A percentile compares a stretch with the other conserved stretches of the same genome.
Conservation (phyloP, 2,113 vertebrate genomes). For the Tonatia bakeri region DNA sequence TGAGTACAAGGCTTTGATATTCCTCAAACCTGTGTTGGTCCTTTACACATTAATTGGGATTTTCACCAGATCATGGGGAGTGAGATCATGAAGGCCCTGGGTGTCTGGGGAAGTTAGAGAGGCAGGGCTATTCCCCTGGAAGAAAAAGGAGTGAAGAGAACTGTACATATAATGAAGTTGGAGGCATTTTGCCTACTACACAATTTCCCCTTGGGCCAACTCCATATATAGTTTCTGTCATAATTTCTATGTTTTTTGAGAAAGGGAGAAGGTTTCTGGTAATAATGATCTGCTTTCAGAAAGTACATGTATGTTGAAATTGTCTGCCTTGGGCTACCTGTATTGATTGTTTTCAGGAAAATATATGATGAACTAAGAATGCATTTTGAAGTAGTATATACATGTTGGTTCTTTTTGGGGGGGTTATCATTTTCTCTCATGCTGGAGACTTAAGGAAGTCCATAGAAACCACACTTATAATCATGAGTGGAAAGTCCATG, state of each 20-base stretch:
- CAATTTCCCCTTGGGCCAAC: constrained; percentile 7
- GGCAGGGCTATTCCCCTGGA: neutral
- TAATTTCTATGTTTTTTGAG: constrained; percentile 15
- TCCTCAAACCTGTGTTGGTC: neutral
- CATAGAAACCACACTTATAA: neutral
- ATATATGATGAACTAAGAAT: neutral
- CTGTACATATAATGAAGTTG: neutral
- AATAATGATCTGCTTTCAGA: constrained; percentile 58
- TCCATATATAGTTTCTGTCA: constrained; percentile 9
- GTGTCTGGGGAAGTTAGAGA: neutral
- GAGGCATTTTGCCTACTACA: neutral
- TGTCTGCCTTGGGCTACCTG: constrained; percentile 16
- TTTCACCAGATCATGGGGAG: neutral
- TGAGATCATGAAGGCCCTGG: neutral
- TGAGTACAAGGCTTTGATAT: neutral
- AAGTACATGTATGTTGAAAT: constrained; percentile 42
- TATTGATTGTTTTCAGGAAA: constrained; percentile 61
- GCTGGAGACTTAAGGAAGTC: neutral
- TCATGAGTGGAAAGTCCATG: neutral
- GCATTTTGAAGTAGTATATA: neutral
- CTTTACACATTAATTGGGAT: neutral
- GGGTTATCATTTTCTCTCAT: neutral
- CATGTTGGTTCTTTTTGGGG: neutral
- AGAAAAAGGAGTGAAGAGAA: neutral
- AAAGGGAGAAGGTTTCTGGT: constrained; percentile 20